Percentiles rank a stretch among this genome's conserved stretches.
phyloP scores from a whole-genome alignment of 2,797 vertebrate species.

The Pristis pectinata region DNA sequence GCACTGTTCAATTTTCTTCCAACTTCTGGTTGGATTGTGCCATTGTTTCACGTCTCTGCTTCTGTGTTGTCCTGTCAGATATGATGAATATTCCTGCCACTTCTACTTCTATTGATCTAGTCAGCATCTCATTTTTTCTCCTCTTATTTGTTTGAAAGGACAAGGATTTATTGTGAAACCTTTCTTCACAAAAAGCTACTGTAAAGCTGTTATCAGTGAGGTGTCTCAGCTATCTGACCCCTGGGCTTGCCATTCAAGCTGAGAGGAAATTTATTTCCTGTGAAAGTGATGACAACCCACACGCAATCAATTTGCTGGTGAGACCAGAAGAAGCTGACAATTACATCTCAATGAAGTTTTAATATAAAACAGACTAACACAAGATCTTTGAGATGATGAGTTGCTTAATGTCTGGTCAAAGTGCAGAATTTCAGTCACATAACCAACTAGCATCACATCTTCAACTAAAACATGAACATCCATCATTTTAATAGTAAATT shows the following conservation, averaged over 20 bases:
- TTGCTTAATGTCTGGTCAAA: constrained; percentile 20
- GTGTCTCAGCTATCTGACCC: constrained; percentile 15
- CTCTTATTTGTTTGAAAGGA: constrained; percentile 8
- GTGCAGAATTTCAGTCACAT: constrained; percentile 10
- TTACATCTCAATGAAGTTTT: constrained; percentile 38
- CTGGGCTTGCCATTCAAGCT: constrained; percentile 32
- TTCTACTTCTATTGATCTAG: constrained; percentile 25
- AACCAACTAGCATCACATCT: constrained; percentile 4
- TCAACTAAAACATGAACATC: not conserved
- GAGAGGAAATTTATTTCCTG: constrained; percentile 30
- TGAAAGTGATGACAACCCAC: constrained; percentile 14
- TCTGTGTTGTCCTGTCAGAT: constrained; percentile 30
- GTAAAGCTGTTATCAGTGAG: constrained; percentile 25
- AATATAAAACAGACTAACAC: constrained; percentile 21
- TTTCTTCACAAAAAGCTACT: not conserved
- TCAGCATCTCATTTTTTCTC: constrained; percentile 34
- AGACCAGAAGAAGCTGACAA: constrained; percentile 16
- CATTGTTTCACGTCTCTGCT: constrained; percentile 31
- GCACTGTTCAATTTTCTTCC: not conserved
- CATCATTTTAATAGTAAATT: constrained; percentile 26
- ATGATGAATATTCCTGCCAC: constrained; percentile 37
- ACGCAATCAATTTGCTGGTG: constrained; percentile 17
- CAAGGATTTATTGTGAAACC: constrained; percentile 9
- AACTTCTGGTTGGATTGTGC: not conserved
- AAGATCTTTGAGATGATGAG: constrained; percentile 10